Base-by-base conservation (phyloP, 1,140 invertebrate genomes). In the Trypoxylus dichotomus region DNA sequence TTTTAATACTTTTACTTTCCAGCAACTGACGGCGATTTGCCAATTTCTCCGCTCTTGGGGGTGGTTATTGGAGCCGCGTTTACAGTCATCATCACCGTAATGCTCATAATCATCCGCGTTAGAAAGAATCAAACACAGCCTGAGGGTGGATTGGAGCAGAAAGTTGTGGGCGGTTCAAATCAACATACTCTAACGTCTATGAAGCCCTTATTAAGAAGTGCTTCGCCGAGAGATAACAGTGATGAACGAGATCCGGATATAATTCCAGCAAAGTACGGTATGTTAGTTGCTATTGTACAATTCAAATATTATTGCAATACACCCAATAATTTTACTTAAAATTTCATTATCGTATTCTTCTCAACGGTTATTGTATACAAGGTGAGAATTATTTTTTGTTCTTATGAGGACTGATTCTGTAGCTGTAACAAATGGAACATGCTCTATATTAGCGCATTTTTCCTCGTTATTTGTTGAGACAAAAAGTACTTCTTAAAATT, bases 181-280 rank as follows among this genome's bases (percentile, higher is more conserved):
- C 82, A 82, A 76, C 83, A 83, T 71, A 85, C 82, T 5, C 77
- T 85, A 77, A 85, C 84, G 75, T 86, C 84, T 43, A 85, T 83
- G 47, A 87, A 86, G 81, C 83, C 85, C 15, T 78, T 86, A n/a
- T 73, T 84, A 47, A 81, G 85, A 78, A 87, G 86, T 79, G 80
- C 85, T 84, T 83, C 87, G 83, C 79, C 87, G 83, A 83, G 87
- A 86, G 83, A 90, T 87, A 80, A 83, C 85, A 84, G 86, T 75
- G 90, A 92, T 80, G 91, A 92, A 85, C 90, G 90, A 83, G 92
- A 93, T 87, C 92, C 92, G 21, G 92, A 93, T 86, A 89, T 93
- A 47, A 93, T 93, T 83, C 92, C 92, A 78, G 92, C 91, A 74
- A 92, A 93, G 87, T 93, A 91, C 81, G 91, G 43, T 47, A 47